phyloP scores from a whole-genome alignment of 2,888 invertebrate species.

The Drosophila merina region DNA sequence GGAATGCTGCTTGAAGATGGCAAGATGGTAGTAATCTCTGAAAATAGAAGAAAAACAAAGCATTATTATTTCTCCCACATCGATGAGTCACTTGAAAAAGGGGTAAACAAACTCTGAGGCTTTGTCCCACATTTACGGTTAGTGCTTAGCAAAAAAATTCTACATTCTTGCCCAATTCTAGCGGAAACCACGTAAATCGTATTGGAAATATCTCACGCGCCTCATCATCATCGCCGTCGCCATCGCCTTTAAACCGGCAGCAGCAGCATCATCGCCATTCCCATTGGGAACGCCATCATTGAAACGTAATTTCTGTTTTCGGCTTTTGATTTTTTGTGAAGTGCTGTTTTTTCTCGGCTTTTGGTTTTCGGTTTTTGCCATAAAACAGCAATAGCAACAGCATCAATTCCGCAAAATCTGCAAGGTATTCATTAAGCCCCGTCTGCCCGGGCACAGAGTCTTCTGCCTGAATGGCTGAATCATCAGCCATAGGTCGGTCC shows the following conservation, averaged over 20 bases:
- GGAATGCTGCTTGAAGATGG: slow-evolving; percentile 8
- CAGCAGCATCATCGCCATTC: slow-evolving; percentile 53
- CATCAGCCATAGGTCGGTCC: slow-evolving; percentile 53
- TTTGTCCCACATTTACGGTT: slow-evolving; percentile 73
- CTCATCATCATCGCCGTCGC: slow-evolving; percentile 48
- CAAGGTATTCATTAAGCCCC: slow-evolving; percentile 76
- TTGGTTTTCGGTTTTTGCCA: slow-evolving; percentile 7
- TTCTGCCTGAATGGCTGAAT: slow-evolving; percentile 58
- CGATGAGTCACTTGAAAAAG: slow-evolving; percentile 44
- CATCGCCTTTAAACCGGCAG: slow-evolving; percentile 19
- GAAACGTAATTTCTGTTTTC: slow-evolving; percentile 64
- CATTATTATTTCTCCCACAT: neutral
- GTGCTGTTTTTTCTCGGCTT: slow-evolving; percentile 26
- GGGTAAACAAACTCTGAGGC: slow-evolving; percentile 72
- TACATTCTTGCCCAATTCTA: slow-evolving; percentile 57
- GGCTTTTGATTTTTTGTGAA: slow-evolving; percentile 28
- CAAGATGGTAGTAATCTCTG: slow-evolving; percentile 38
- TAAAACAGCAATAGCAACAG: slow-evolving; percentile 49
- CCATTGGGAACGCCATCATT: slow-evolving; percentile 66
- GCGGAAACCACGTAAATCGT: slow-evolving; percentile 65
- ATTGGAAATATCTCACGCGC: slow-evolving; percentile 79
- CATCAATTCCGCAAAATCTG: slow-evolving; percentile 74
- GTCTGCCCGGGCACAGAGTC: slow-evolving; percentile 24
- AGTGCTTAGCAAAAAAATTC: slow-evolving; percentile 28
- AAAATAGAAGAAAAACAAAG: neutral